Conservation (phyloP, 1,140 invertebrate genomes). For the Atta colombica region DNA sequence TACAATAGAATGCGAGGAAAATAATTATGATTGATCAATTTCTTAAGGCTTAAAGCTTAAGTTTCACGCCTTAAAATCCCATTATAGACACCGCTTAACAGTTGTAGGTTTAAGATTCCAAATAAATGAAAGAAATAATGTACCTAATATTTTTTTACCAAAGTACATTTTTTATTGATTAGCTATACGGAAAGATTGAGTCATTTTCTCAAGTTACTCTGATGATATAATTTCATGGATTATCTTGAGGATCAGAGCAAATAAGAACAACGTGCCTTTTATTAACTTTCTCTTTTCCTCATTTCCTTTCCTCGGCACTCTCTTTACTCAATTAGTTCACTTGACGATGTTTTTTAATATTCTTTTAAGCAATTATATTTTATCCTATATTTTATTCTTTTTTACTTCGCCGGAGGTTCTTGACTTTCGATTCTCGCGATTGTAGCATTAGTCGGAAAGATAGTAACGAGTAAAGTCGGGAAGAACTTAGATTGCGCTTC, state of each 20-base stretch:
- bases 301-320: constrained; percentile 7
- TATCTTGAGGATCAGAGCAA: constrained; percentile 2
- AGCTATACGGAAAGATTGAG: neutral
- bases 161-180: neutral
- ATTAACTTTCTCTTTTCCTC: neutral
- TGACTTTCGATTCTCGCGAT: neutral
- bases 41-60: too few species aligned
- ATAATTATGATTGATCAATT: too few species aligned
- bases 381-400: neutral
- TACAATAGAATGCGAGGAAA: too few species aligned
- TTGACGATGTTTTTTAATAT: neutral
- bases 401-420: neutral
- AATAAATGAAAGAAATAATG: too few species aligned
- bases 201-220: neutral
- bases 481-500: constrained; percentile 43
- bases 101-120: too few species aligned
- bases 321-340: neutral
- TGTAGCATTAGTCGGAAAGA: neutral
- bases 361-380: constrained; percentile 11
- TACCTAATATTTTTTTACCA: too few species aligned
- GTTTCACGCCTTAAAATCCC: too few species aligned
- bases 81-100: too few species aligned
- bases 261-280: neutral
- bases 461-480: constrained; percentile 19
- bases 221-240: constrained; percentile 27